Evolutionary conservation across 2,797 vertebrate genomes (phyloP).

Genomic region (Luscinia megarhynchos): DNA sequence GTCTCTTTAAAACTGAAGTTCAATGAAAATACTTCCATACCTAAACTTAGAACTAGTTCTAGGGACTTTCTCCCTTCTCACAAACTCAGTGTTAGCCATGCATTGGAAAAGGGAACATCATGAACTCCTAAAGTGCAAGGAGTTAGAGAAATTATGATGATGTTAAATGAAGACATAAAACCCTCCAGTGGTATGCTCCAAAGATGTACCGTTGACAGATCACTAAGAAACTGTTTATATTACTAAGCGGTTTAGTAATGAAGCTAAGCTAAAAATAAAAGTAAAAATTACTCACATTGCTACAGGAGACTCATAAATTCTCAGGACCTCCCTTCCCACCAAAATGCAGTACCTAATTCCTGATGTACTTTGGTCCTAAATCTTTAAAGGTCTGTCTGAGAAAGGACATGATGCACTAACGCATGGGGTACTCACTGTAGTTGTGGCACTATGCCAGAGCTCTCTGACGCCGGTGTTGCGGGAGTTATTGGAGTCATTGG

Average conservation of each 20-base stretch:
- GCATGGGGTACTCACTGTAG: constrained; percentile 87
- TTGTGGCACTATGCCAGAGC: constrained; percentile 96
- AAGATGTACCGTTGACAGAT: background rate
- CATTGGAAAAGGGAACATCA: background rate
- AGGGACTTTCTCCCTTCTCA: background rate
- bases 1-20: background rate
- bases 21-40: background rate
- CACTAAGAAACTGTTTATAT: background rate
- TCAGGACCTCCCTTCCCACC: background rate
- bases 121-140: background rate
- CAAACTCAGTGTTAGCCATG: background rate
- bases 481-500: constrained; percentile 98
- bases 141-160: background rate
- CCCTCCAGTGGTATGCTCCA: background rate
- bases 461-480: constrained; percentile 94
- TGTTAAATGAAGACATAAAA: background rate
- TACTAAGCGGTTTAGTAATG: background rate
- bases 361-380: background rate
- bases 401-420: background rate
- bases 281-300: background rate
- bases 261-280: constrained; percentile 31
- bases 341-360: background rate
- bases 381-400: background rate
- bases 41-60: background rate
- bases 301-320: background rate